Conservation (phyloP, 2,113 vertebrate species). For the Pleuronectes platessa region DNA sequence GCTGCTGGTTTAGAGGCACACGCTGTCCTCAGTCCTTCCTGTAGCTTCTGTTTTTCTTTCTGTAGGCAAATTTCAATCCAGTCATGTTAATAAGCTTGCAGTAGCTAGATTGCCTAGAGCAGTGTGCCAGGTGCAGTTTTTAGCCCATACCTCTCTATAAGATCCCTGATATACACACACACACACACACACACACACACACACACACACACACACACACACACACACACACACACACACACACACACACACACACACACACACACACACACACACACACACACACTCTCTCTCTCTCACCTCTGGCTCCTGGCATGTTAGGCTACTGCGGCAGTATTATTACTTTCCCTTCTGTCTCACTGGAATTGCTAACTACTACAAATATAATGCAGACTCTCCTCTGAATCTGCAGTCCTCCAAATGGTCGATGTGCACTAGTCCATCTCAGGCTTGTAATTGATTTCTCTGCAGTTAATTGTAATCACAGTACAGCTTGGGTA, state of each 20-base stretch:
- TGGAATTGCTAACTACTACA: conserved; percentile 32
- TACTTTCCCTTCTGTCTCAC: conserved; percentile 40
- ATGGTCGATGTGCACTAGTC: conserved; percentile 40
- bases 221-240: not conserved
- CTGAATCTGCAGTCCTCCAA: conserved; percentile 54
- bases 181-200: not conserved
- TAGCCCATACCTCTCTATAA: conserved; percentile 4
- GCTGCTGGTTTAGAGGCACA: conserved; percentile 44
- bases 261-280: not conserved
- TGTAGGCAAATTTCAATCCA: conserved; percentile 22
- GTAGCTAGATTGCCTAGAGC: not conserved
- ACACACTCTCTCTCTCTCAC: conserved; percentile 14
- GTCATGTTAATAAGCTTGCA: conserved; percentile 12
- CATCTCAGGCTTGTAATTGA: conserved; percentile 48
- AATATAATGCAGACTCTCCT: conserved; percentile 49
- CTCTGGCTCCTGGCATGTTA: conserved; percentile 30
- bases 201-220: not conserved
- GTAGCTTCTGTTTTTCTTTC: conserved; percentile 18
- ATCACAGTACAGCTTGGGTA: conserved; percentile 47
- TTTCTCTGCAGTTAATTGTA: conserved; percentile 59
- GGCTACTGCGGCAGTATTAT: conserved; percentile 44
- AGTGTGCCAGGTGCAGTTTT: conserved; percentile 21
- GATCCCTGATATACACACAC: not conserved
- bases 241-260: not conserved
- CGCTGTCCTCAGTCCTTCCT: conserved; percentile 51